Conservation (phyloP, 1,140 invertebrate species). For the Drosophila ficusphila region DNA sequence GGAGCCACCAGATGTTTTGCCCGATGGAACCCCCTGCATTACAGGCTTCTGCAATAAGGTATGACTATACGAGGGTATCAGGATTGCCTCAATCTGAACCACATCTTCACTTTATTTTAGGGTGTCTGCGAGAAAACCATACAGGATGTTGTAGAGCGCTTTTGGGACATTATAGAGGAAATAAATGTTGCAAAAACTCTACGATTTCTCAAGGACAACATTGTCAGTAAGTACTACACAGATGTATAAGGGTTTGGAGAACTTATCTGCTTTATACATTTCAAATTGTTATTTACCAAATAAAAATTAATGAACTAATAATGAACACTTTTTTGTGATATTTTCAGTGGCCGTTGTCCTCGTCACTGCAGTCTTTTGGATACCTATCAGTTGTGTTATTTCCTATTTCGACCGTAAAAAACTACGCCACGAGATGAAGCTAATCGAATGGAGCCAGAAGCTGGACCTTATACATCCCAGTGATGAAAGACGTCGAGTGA, state of each 20-base stretch:
- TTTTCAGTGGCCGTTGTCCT: constrained; percentile 90
- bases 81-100: neutral
- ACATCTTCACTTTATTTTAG: constrained; percentile 84
- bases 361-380: constrained; percentile 95
- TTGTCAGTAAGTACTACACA: constrained; percentile 88
- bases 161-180: constrained; percentile 98
- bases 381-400: constrained; percentile 93
- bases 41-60: constrained; percentile 98
- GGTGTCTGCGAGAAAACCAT: constrained; percentile 97
- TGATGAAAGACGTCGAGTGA: constrained; percentile 86
- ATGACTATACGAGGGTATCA: constrained; percentile 16
- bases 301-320: too few species aligned
- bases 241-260: too few species aligned
- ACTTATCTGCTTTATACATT: too few species aligned
- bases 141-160: constrained; percentile 96
- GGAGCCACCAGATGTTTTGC: constrained; percentile 93
- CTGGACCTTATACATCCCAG: constrained; percentile 87
- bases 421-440: constrained; percentile 86
- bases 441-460: constrained; percentile 86
- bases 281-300: too few species aligned
- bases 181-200: constrained; percentile 97
- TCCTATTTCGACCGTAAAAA: constrained; percentile 91
- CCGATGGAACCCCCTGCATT: constrained; percentile 97
- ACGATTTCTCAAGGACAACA: constrained; percentile 93
- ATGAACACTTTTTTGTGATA: neutral